A percentile compares a stretch with the other conserved stretches of the same genome.
Evolutionary conservation across 2,113 vertebrate genomes (phyloP).

Genomic region (Platichthys stellatus): DNA sequence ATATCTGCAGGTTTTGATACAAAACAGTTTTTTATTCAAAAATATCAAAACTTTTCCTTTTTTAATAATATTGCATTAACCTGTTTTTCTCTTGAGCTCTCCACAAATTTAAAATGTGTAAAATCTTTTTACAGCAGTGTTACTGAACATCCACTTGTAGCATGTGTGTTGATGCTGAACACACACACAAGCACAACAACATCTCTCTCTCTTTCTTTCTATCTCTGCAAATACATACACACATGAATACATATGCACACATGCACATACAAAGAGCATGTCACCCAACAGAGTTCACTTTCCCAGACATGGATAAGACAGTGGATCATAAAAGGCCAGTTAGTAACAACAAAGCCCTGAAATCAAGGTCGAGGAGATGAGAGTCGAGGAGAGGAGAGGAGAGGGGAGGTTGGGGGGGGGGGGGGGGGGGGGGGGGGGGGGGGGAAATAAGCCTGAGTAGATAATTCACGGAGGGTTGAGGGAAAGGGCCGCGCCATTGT

Average conservation of each 20-base stretch:
- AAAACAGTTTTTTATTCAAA: no score
- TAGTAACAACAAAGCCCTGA: conserved; percentile 32
- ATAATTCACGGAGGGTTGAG: conserved; percentile 41
- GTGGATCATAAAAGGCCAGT: conserved; percentile 29
- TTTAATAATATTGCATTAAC: no score
- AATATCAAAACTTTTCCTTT: no score
- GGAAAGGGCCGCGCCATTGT: conserved; percentile 56
- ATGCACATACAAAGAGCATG: neutral
- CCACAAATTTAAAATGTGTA: no score
- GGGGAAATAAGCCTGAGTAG: neutral
- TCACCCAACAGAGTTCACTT: neutral
- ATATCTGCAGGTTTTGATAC: no score
- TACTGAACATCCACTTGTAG: neutral
- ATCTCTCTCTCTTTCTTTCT: no score
- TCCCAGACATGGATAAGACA: conserved; percentile 29
- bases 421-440: neutral
- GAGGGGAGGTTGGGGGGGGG: neutral
- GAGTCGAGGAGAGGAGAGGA: no score
- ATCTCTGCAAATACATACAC: no score
- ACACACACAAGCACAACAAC: no score
- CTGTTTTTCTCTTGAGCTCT: no score
- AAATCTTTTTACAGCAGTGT: neutral
- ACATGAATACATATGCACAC: neutral
- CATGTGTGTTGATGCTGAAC: neutral
- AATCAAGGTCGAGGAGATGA: conserved; percentile 44